Conservation (phyloP, 2,113 vertebrate species). For the Panurus biarmicus region DNA sequence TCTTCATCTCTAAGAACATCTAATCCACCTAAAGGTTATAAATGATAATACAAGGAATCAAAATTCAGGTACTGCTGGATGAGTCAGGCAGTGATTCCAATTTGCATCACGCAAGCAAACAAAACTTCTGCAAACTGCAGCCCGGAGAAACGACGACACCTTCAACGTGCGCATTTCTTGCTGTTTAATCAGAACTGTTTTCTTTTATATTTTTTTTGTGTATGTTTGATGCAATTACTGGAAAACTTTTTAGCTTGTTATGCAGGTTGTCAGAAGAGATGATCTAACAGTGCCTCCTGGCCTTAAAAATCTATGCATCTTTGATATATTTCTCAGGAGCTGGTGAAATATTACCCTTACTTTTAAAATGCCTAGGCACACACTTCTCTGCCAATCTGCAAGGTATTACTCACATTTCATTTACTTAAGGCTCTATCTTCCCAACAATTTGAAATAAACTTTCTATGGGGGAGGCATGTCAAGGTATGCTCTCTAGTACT, state of each 20-base stretch:
- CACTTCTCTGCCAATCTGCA: constrained; percentile 7
- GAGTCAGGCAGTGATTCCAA: not conserved
- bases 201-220: constrained; percentile 17
- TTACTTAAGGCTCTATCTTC: constrained; percentile 33
- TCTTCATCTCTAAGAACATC: not conserved
- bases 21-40: not conserved
- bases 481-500: not conserved
- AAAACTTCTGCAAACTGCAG: constrained; percentile 18
- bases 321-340: constrained; percentile 38
- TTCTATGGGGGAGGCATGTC: not conserved
- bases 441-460: not conserved
- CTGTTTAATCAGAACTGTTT: constrained; percentile 57
- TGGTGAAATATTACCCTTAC: not conserved
- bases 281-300: constrained; percentile 52
- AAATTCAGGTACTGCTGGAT: not conserved
- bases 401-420: constrained; percentile 40
- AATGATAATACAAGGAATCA: constrained; percentile 1
- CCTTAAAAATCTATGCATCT: constrained; percentile 25
- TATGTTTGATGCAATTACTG: constrained; percentile 47
- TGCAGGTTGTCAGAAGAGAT: constrained; percentile 44
- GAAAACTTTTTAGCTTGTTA: constrained; percentile 48
- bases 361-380: constrained; percentile 30
- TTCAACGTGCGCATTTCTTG: not conserved
- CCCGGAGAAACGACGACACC: not conserved
- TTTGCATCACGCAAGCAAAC: constrained; percentile 32